A percentile compares a stretch with the other conserved stretches of the same genome.
These are phyloP conservation scores for Geotrupes spiniger DNA, from an alignment of 2,888 invertebrate species.

Conservation along the genomic window DNA sequence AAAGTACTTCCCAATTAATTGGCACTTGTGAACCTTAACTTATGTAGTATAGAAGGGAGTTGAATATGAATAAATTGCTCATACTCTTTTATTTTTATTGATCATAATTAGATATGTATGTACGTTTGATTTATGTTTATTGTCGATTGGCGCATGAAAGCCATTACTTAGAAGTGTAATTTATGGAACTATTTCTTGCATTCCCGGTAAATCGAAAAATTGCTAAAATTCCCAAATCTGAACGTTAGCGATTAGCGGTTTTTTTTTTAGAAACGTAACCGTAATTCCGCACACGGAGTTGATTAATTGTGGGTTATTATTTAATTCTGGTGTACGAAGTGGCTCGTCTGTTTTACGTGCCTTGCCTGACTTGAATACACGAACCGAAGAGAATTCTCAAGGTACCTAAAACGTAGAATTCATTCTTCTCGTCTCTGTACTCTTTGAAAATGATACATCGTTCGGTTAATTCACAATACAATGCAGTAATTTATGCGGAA, in stretches of 20 bases:
- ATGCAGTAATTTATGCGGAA: slow-evolving; percentile 37
- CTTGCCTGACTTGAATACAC: slow-evolving; percentile 7
- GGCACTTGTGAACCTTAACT: too few species aligned
- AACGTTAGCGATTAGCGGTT: neutral
- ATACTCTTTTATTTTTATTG: too few species aligned
- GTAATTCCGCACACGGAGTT: slow-evolving; percentile 3
- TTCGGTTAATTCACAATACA: slow-evolving; percentile 33
- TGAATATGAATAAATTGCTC: too few species aligned
- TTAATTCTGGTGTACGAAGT: slow-evolving; percentile 19
- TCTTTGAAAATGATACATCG: slow-evolving; percentile 26
- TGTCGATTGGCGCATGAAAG: too few species aligned
- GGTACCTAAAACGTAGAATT: slow-evolving; percentile 17
- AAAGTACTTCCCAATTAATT: too few species aligned
- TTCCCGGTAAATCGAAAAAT: neutral
- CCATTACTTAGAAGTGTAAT: too few species aligned
- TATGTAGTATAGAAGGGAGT: too few species aligned
- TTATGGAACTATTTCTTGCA: too few species aligned
- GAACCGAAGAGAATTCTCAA: slow-evolving; percentile 14
- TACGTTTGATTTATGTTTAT: too few species aligned
- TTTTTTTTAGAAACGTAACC: neutral
- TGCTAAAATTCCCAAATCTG: neutral
- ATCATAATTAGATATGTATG: too few species aligned
- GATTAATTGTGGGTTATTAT: slow-evolving; percentile 21
- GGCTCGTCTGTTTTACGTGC: neutral
- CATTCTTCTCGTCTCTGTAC: slow-evolving; percentile 20